Percentiles rank a stretch among this genome's conserved stretches.
phyloP scores from a whole-genome alignment of 2,888 invertebrate species.

The Drosophila monieri region DNA sequence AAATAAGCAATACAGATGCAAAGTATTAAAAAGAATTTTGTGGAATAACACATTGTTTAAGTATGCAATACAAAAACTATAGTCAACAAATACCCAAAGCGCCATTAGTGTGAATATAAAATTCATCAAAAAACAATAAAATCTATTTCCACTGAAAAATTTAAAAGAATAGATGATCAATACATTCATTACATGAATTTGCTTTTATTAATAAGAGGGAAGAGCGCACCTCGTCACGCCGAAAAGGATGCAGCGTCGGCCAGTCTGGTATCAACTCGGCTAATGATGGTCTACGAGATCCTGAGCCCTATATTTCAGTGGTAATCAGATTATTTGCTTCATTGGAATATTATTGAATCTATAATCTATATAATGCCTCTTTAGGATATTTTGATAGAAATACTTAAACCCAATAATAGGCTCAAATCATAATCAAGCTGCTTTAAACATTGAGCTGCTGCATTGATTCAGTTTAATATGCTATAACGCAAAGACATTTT shows the following conservation, averaged over 20 bases:
- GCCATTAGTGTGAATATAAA: constrained; percentile 13
- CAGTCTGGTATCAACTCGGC: constrained; percentile 98
- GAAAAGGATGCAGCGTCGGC: constrained; percentile 88
- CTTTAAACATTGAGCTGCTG: neutral
- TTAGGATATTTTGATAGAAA: neutral
- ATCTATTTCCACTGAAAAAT: constrained; percentile 9
- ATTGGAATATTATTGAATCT: neutral
- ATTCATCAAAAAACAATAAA: constrained; percentile 29
- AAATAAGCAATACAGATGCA: constrained; percentile 4
- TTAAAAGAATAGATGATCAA: constrained; percentile 2
- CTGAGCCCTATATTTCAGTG: constrained; percentile 76
- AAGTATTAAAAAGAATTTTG: neutral
- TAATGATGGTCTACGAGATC: constrained; percentile 93
- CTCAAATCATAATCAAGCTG: neutral
- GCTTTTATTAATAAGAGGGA: constrained; percentile 6
- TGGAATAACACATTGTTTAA: constrained; percentile 7
- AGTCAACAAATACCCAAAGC: neutral
- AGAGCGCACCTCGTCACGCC: constrained; percentile 88
- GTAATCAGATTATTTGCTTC: constrained; percentile 6
- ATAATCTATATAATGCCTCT: neutral
- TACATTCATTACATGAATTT: constrained; percentile 5
- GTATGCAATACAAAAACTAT: constrained; percentile 2
- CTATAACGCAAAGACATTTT: neutral
- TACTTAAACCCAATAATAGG: neutral
- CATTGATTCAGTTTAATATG: constrained; percentile 1